Evolutionary conservation across 30 jellyfish, hydroid and myxozoan genomes (phyloP), one percentile per base, ranked within the genome.

Genomic region (Aurelia aurita complex sp. Pacific): DNA sequence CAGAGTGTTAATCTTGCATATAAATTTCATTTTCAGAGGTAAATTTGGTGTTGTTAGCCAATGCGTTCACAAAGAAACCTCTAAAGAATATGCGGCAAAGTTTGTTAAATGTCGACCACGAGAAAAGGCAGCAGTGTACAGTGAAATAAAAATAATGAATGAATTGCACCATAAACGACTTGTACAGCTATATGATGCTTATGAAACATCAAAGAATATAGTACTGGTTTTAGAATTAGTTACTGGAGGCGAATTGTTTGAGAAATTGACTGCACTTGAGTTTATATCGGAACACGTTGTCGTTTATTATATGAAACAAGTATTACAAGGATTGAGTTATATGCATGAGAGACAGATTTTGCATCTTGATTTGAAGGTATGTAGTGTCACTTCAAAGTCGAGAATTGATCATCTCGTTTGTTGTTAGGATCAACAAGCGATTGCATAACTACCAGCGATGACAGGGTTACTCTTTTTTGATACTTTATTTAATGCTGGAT

Each of bases 291-390:
- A 95, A 77, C 95, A 95, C 40, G 99, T 90, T 74, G 99, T 95
- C 38, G 95, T 97, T 15, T 95, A 90, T 90, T 95, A 95, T 69
- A 95, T 95, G 99, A 95, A 96, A 65, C 99, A 96, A 69, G 99
- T 96, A 13, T 68, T 96, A 70, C 98, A 91, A 76, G 99, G 97
- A 5, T 64, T 96, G 33, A 90, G 80, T 19, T 97, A 96, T 74
- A 96, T 96, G 97, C 99, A 96, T 52, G 97, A 96, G 51, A 74
- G 83, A 17, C 91, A 96, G 73, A 90, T 96, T 15, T 90, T 91
- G 16, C 99, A 96, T 90, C 85, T 96, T 18, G 99, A 96, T 71
- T 66, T 96, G 53, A 96, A 96, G 95, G 99, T 96, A 74, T 15
- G 92, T 87, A 16, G 19, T 4, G 23, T 61, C 51, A 13, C 17